Conservation (phyloP, 1,140 invertebrate species). For the Potamilus streckersoni region DNA sequence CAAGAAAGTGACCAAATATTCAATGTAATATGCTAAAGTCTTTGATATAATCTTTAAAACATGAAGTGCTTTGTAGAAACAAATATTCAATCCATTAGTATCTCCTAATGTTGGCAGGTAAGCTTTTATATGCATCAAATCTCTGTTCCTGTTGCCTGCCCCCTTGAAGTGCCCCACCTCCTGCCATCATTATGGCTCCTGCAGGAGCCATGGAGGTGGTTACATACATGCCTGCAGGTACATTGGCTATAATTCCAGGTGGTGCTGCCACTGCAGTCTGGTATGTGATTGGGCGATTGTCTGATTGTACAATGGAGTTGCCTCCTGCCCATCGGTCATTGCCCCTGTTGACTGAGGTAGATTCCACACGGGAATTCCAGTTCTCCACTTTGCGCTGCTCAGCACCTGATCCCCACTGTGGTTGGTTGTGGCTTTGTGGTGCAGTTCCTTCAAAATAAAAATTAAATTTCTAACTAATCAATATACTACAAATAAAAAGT, state of each 20-base stretch:
- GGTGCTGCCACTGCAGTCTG: constrained; percentile 24
- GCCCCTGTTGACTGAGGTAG: constrained; percentile 12
- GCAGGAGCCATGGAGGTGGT: constrained; percentile 31
- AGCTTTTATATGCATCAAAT: constrained; percentile 32
- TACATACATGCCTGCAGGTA: constrained; percentile 31
- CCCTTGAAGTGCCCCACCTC: constrained; percentile 11
- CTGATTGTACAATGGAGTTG: constrained; percentile 25
- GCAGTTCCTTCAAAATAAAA: too few relatives aligned
- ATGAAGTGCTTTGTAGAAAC: too few relatives aligned
- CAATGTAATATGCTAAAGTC: too few relatives aligned
- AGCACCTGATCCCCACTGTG: constrained; percentile 11
- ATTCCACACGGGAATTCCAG: constrained; percentile 14
- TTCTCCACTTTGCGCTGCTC: constrained; percentile 13
- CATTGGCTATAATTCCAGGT: constrained; percentile 23
- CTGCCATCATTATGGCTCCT: constrained; percentile 29
- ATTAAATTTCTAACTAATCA: too few relatives aligned
- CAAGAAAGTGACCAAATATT: too few relatives aligned
- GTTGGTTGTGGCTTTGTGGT: neutral
- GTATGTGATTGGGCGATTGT: constrained; percentile 27
- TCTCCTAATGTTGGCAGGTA: constrained; percentile 19
- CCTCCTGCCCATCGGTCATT: constrained; percentile 24
- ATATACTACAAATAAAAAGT: too few relatives aligned
- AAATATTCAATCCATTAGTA: neutral
- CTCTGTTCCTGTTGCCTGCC: constrained; percentile 27
- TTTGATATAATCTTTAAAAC: too few relatives aligned